A percentile compares a stretch with the other conserved stretches of the same genome.
phyloP scores from a whole-genome alignment of 2,888 invertebrate species.

The Spodoptera picta region DNA sequence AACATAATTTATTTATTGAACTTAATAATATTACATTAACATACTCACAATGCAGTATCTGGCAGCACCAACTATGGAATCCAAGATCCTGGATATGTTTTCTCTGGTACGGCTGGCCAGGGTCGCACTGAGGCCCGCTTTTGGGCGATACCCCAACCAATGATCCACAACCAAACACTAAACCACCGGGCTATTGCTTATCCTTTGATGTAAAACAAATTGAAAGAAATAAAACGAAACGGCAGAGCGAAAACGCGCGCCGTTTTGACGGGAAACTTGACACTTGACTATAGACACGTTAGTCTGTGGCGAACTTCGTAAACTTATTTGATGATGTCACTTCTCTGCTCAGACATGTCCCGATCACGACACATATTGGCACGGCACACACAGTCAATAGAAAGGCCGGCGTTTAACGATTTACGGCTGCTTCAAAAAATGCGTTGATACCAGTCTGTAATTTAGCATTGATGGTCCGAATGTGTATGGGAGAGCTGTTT shows the following conservation, averaged over 20 bases:
- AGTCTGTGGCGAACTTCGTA: slow-evolving; percentile 57
- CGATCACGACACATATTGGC: slow-evolving; percentile 92
- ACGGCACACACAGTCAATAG: slow-evolving; percentile 77
- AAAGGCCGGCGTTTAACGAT: slow-evolving; percentile 67
- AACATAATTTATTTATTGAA: slow-evolving; percentile 7
- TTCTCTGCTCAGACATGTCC: slow-evolving; percentile 89
- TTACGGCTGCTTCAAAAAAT: slow-evolving; percentile 98
- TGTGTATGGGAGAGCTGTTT: slow-evolving; percentile 73
- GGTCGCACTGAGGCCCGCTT: slow-evolving; percentile 75
- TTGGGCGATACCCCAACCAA: slow-evolving; percentile 73
- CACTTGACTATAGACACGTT: slow-evolving; percentile 67
- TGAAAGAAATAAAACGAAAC: slow-evolving; percentile 86
- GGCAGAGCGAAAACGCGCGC: slow-evolving; percentile 77
- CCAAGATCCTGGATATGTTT: slow-evolving; percentile 86
- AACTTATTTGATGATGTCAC: slow-evolving; percentile 85
- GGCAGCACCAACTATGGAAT: slow-evolving; percentile 86
- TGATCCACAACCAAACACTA: slow-evolving; percentile 75
- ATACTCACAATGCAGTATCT: slow-evolving; percentile 88
- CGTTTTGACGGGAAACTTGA: slow-evolving; percentile 80
- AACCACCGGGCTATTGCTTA: slow-evolving; percentile 81
- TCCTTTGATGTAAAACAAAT: slow-evolving; percentile 87
- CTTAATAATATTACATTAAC: background rate
- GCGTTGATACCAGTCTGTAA: slow-evolving; percentile 97
- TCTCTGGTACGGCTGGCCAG: slow-evolving; percentile 85
- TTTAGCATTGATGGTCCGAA: slow-evolving; percentile 93